Conservation (phyloP, 2,797 vertebrate species). For the Myotis daubentonii region DNA sequence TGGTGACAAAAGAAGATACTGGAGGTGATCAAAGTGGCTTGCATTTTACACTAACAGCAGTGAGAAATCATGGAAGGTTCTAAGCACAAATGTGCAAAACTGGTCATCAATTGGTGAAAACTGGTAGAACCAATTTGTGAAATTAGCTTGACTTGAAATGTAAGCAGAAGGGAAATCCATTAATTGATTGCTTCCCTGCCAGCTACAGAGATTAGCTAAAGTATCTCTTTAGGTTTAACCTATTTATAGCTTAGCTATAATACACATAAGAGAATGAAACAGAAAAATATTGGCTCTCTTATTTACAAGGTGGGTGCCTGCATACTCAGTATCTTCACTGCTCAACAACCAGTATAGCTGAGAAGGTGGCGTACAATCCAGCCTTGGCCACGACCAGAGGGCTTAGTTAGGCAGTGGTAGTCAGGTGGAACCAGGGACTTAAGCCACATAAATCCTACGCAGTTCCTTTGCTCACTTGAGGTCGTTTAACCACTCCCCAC, state of each 20-base stretch:
- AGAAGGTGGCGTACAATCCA: not conserved
- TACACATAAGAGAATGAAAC: not conserved
- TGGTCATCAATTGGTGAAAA: not conserved
- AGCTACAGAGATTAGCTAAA: conserved; percentile 1
- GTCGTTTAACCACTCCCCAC: not conserved
- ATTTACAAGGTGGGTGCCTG: conserved; percentile 38
- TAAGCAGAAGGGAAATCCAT: conserved; percentile 11
- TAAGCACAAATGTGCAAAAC: not conserved
- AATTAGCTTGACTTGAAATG: conserved; percentile 45
- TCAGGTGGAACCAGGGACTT: not conserved
- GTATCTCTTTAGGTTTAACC: not conserved
- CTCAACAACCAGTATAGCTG: not conserved
- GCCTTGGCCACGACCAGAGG: not conserved
- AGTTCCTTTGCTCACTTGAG: not conserved
- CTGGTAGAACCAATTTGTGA: not conserved
- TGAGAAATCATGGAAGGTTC: not conserved
- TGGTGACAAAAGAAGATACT: not conserved
- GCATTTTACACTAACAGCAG: not conserved
- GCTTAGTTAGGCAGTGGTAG: not conserved
- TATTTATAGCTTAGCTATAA: conserved; percentile 23
- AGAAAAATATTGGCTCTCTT: conserved; percentile 73
- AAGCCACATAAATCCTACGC: not conserved
- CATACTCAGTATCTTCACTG: not conserved
- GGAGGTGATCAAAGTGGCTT: not conserved
- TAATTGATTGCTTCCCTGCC: not conserved